phyloP scores from a whole-genome alignment of 1,140 invertebrate species.

The Orchestia grillus region DNA sequence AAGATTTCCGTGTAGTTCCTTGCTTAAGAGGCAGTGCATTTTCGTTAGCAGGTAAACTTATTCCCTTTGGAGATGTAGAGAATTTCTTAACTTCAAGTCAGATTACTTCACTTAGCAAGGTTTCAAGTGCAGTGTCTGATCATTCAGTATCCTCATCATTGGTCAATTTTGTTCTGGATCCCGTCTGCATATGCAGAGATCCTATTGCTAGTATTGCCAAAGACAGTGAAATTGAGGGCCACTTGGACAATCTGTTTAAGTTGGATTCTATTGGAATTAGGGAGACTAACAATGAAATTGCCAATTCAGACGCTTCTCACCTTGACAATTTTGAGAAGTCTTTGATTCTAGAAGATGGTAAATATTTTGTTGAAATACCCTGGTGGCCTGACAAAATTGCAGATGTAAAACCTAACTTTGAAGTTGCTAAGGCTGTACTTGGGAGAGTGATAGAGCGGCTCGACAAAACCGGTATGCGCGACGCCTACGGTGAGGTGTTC shows the following conservation, averaged over 20 bases:
- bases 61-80: not conserved
- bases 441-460: not conserved
- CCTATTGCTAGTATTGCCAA: not conserved
- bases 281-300: too few species aligned
- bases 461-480: not conserved
- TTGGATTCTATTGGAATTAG: not conserved
- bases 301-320: not conserved
- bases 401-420: constrained; percentile 12
- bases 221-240: not conserved
- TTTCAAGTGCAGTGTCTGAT: too few species aligned
- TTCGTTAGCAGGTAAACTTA: not conserved
- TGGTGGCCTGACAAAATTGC: not conserved
- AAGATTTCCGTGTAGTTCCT: not conserved
- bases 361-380: not conserved
- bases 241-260: constrained; percentile 27
- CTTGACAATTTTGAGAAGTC: not conserved
- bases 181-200: not conserved
- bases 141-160: not conserved
- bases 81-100: not conserved
- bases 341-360: not conserved
- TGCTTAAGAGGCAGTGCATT: not conserved
- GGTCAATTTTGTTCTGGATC: not conserved
- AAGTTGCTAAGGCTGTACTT: not conserved
- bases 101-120: too few species aligned
- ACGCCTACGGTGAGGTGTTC: not conserved